Conservation (phyloP, 2,113 vertebrate genomes). For the Perca schrenkii region DNA sequence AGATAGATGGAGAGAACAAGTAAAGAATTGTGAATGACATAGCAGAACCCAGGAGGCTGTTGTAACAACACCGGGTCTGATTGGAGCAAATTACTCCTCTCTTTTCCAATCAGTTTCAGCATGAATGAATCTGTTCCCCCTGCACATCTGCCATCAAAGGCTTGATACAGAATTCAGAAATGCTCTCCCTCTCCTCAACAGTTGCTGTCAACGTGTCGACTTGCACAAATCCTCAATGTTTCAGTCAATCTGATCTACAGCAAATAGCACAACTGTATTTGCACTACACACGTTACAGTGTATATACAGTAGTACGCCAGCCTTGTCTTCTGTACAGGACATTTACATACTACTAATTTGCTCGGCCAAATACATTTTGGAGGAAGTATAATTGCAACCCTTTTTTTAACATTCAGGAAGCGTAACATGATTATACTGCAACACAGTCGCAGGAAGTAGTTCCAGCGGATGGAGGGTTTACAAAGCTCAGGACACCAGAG, state of each 20-base stretch:
- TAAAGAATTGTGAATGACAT: slow-evolving; percentile 9
- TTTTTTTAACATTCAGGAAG: not conserved
- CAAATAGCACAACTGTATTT: not conserved
- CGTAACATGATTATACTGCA: not conserved
- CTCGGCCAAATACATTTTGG: not conserved
- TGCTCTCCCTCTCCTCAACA: not conserved
- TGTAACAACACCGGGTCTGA: slow-evolving; percentile 50
- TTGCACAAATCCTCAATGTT: not conserved
- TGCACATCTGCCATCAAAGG: slow-evolving; percentile 5
- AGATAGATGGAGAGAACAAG: not conserved
- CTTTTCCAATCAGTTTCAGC: slow-evolving; percentile 50
- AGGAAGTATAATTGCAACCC: not conserved
- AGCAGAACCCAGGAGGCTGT: slow-evolving; percentile 21
- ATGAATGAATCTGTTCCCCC: slow-evolving; percentile 24
- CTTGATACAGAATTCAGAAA: not conserved
- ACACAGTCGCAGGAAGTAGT: not conserved
- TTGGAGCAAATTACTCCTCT: slow-evolving; percentile 55
- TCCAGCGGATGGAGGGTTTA: not conserved
- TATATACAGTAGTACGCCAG: too few relatives aligned
- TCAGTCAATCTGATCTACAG: not conserved
- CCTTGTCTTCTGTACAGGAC: not conserved
- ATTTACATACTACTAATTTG: not conserved
- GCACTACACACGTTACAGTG: too few relatives aligned
- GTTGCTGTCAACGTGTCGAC: not conserved
- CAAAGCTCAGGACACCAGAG: not conserved